Evolutionary conservation across 2,888 invertebrate species (phyloP), one percentile per base, ranked within the genome.

Genomic region (Drosophila anceps): DNA sequence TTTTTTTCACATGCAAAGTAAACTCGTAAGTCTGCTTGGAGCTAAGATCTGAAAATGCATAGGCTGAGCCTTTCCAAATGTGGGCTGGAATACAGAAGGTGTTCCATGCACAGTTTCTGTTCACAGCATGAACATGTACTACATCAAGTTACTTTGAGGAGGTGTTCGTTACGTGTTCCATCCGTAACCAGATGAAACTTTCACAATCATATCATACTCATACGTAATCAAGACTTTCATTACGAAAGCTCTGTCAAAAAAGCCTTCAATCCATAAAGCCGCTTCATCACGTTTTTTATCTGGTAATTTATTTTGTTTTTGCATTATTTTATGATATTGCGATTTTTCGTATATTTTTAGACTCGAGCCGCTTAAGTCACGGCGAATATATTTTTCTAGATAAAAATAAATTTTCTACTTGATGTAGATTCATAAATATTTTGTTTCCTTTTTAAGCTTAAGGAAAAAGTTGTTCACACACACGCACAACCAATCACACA

Each of bases 321-420:
- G 4, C 13, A 41, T 43, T 31, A n/a, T 55, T 41, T 15, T 6
- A 43, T 33, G 43, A 43, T 43, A 10, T 33, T 29, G 12, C 29
- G 15, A 33, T 24, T 57, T 57, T 10, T n/a, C 3, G 20, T 24
- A 29, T 20, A 43, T 15, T 31, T 33, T n/a, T 41, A 4, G 57
- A 57, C 3, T n/a, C 57, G 13, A 55, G 31, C 55, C 31, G 43
- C 29, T 20, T 31, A 35, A 53, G 24, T 53, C 2, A 20, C 20
- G 0, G 12, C 12, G 29, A 55, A 29, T 13, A 7, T 18, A 41
- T 55, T 29, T 44, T 24, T 44, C n/a, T 55, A 41, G 8, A 55
- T 13, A 57, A 27, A 57, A 10, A 15, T 15, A 31, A 57, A 20
- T 43, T 43, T 57, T 57, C 20, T 18, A 29, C 57, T 20, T 10